phyloP scores from a whole-genome alignment of 2,888 invertebrate species.

The Luperina nickerlii region DNA sequence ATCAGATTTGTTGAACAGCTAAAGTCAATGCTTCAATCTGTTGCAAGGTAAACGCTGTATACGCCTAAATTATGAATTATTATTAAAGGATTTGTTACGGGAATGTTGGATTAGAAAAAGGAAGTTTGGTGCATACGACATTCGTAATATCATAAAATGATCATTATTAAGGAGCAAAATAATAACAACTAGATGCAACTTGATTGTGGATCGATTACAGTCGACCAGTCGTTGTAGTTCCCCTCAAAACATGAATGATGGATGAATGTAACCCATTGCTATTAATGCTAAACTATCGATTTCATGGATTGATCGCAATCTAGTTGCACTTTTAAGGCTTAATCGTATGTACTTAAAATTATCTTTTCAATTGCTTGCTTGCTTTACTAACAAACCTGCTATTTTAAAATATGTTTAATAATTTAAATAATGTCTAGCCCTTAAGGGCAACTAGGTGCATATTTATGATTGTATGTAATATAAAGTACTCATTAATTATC shows the following conservation, averaged over 20 bases:
- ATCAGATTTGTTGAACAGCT: slow-evolving; percentile 68
- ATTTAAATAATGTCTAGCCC: slow-evolving; percentile 85
- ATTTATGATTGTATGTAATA: slow-evolving; percentile 83
- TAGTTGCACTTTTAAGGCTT: not conserved
- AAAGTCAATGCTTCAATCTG: slow-evolving; percentile 42
- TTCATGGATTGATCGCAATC: no score
- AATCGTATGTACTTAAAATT: slow-evolving; percentile 20
- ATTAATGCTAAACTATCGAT: not conserved
- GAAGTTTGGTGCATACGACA: slow-evolving; percentile 27
- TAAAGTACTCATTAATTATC: slow-evolving; percentile 73
- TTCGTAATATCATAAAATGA: slow-evolving; percentile 1
- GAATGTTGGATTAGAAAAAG: slow-evolving; percentile 12
- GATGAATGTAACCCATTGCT: not conserved
- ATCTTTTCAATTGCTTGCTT: slow-evolving; percentile 20
- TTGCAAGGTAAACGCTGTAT: slow-evolving; percentile 45
- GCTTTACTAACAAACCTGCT: slow-evolving; percentile 39
- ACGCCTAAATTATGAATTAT: slow-evolving; percentile 41
- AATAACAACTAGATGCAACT: not conserved
- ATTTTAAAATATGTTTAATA: slow-evolving; percentile 77
- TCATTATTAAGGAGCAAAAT: not conserved
- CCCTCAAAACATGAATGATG: not conserved
- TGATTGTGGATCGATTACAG: not conserved
- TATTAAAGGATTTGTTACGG: slow-evolving; percentile 8
- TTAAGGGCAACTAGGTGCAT: slow-evolving; percentile 80
- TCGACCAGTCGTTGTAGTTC: not conserved